Percentiles rank a stretch among this genome's conserved stretches.
These are phyloP conservation scores for Manis crassicaudata DNA, from an alignment of 2,797 vertebrate genomes.

Conservation along the genomic window DNA sequence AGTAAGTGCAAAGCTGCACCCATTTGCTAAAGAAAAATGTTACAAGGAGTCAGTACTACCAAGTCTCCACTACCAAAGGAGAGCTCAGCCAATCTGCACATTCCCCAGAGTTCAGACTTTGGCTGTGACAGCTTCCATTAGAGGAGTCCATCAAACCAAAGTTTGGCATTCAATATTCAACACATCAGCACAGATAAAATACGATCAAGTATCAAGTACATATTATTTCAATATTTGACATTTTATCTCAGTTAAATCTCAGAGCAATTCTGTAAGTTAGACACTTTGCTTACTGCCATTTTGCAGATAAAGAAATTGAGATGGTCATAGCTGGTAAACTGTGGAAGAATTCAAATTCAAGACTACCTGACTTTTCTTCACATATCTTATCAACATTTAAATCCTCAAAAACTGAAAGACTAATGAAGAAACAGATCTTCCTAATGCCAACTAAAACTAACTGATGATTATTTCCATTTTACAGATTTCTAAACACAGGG, in stretches of 20 bases:
- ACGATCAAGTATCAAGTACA: background rate
- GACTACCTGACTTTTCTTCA: constrained; percentile 10
- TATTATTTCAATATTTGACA: background rate
- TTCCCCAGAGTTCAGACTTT: background rate
- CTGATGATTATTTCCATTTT: background rate
- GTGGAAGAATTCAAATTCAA: constrained; percentile 1
- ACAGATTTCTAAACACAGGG: constrained; percentile 12
- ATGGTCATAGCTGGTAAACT: background rate
- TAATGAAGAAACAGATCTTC: constrained; percentile 23
- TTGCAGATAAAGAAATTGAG: constrained; percentile 43
- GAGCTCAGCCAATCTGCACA: background rate
- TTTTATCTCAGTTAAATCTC: constrained; percentile 28
- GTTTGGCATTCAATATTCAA: constrained; percentile 16
- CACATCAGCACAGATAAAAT: constrained; percentile 7
- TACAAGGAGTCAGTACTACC: constrained; percentile 3
- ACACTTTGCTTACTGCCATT: background rate
- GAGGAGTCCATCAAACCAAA: background rate
- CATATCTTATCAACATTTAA: background rate
- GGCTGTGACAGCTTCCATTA: background rate
- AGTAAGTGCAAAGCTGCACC: background rate
- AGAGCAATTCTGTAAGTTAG: constrained; percentile 1
- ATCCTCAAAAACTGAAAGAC: constrained; percentile 3
- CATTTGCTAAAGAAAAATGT: constrained; percentile 17
- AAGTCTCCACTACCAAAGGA: constrained; percentile 22
- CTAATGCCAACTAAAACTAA: constrained; percentile 28